Evolutionary conservation across 2,888 invertebrate species (phyloP), one percentile per base, ranked within the genome.

Genomic region (Drosophila subsilvestris): DNA sequence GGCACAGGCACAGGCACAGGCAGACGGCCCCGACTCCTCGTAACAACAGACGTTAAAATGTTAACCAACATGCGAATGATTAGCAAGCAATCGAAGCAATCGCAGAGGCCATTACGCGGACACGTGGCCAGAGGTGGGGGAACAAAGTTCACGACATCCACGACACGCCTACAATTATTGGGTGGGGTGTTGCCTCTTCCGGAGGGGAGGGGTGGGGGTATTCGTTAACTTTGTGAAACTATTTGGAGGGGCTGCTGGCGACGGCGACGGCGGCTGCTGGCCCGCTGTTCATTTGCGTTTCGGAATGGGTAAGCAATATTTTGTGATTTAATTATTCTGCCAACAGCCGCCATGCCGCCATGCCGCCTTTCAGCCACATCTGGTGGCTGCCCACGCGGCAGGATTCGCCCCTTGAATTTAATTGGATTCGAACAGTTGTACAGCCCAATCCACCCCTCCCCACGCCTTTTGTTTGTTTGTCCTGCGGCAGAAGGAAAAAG

Each of bases 21-120:
- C 32, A 6, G n/a, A n/a, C 14, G 20, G 27, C 44, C 60, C 18
- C 10, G 14, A 17, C 61, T 61, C 25, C 25, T 6, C n/a, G 49
- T 14, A 20, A 0, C 42, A 27, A 17, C 17, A 53, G 44, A 45
- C 53, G 50, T 51, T 70, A 42, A 50, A 75, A 60, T 70, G 76
- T 69, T 58, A 48, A 63, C 76, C 71, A 53, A 78, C 75, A 81
- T 63, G 75, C 84, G 49, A 66, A 78, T 84, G 79, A 79, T 84
- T 84, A 80, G 77, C 79, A 75, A 69, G 81, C 63, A 68, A 80
- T 84, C 81, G 81, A 66, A 68, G 58, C 57, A 57, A 51, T 43
- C 79, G 17, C 25, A 10, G 66, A n/a, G 37, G 14, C 14, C 37
- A 37, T 37, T n/a, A 14, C 14, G 14, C 14, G 2, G 6, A n/a